Evolutionary conservation across 2,113 vertebrate species (phyloP), one percentile per base, ranked within the genome.

Genomic region (Tretioscincus oriximinensis): DNA sequence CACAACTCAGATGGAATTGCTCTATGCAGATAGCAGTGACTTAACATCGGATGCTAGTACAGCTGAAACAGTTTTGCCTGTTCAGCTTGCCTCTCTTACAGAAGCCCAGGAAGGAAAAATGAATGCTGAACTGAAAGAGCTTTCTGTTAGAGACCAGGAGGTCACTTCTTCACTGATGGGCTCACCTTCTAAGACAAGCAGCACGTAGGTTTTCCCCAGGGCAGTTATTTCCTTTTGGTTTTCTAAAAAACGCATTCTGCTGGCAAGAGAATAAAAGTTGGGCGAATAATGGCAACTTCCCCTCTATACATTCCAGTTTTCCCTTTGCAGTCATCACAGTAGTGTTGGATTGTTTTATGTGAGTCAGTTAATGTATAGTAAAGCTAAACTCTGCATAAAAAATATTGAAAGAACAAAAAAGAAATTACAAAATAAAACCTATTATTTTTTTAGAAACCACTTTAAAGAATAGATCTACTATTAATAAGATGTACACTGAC

Each of bases 1-100:
- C 84, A 96, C 98, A 80, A 99, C 98, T 3, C 98, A 99, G 93
- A 98, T 98, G 98, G 98, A 99, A 82, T 82, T 99, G 90, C 96
- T 99, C 16, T 99, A 98, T 35, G 98, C 98, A 76, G 95, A 96
- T 92, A 97, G 91, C 84, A 95, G 94, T 2, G 97, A 98, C 83
- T 92, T 90, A 80, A 92, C 89, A 65, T 92, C 93, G 49, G 97
- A 97, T 51, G 83, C 88, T 21, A 92, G 93, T 63, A 77, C 95
- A 47, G 95, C 95, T 88, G 97, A 96, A 85, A 77, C 88, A 61
- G 54, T 90, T 88, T 94, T 95, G 87, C 81, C 96, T 10, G 89
- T 84, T 80, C 86, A 95, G 86, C 88, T 96, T 67, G 66, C 95
- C 26, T 84, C 96, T 74, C 85, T 94, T 78, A 73, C 92, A 28